A percentile compares a stretch with the other conserved stretches of the same genome.
Conservation (phyloP, 2,888 invertebrate genomes). For the Dichetophora obliterata region DNA sequence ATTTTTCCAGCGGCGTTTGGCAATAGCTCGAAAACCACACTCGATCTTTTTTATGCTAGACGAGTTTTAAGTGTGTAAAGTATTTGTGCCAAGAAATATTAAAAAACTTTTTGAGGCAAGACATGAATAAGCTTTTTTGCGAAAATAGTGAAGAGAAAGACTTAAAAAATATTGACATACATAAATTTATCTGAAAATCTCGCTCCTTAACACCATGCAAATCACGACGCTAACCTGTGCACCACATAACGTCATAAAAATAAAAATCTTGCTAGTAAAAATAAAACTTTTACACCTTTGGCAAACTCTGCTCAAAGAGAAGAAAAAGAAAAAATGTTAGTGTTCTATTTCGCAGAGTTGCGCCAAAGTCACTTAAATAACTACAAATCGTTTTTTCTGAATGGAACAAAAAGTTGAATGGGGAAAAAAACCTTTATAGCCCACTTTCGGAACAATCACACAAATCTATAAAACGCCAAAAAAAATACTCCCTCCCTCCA, state of each 20-base stretch:
- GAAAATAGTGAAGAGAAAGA: too few relatives aligned
- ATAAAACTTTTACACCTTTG: neutral
- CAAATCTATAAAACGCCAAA: neutral
- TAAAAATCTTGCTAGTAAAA: neutral
- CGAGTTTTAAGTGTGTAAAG: too few relatives aligned
- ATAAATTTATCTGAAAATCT: neutral
- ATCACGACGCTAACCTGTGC: neutral
- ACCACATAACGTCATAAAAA: neutral
- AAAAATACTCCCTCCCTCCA: neutral
- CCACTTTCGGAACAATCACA: neutral
- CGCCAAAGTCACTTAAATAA: neutral
- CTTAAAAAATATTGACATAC: neutral
- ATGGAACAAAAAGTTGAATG: neutral
- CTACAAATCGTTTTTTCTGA: conserved; percentile 18
- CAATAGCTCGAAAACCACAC: too few relatives aligned
- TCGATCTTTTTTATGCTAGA: too few relatives aligned
- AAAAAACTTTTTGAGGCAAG: too few relatives aligned
- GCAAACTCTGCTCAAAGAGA: neutral
- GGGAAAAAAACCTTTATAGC: neutral
- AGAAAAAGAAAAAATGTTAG: neutral
- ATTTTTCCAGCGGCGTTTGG: neutral
- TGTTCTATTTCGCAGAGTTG: neutral
- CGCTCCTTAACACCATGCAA: neutral
- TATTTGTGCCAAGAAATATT: too few relatives aligned
- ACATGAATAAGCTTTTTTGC: too few relatives aligned